Evolutionary conservation across 1,140 invertebrate genomes (phyloP).

Genomic region (Muscidifurax raptorellus): DNA sequence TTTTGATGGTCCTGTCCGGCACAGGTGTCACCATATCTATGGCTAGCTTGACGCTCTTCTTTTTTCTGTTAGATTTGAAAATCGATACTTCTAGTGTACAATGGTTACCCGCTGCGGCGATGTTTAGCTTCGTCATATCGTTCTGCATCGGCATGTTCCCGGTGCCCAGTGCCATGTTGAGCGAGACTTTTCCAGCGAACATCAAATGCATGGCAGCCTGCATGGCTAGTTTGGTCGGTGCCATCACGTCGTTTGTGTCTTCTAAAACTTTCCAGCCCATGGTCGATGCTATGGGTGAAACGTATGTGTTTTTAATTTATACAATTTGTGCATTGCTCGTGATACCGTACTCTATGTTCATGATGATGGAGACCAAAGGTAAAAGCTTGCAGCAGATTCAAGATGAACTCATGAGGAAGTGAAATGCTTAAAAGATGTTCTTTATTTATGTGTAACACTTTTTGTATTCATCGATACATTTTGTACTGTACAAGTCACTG

Average conservation of each 20-base stretch:
- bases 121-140: constrained; percentile 47
- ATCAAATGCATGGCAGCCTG: constrained; percentile 81
- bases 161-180: constrained; percentile 82
- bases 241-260: constrained; percentile 82
- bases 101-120: constrained; percentile 50
- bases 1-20: constrained; percentile 78
- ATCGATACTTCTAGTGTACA: constrained; percentile 66
- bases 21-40: constrained; percentile 75
- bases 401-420: constrained; percentile 30
- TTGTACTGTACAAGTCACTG: too few species aligned
- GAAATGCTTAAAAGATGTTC: too few species aligned
- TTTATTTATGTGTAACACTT: neutral
- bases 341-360: constrained; percentile 78
- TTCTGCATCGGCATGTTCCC: constrained; percentile 79
- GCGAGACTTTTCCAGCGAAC: constrained; percentile 83
- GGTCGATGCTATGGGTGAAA: constrained; percentile 74
- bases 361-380: constrained; percentile 88
- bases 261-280: constrained; percentile 83
- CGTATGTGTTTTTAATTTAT: constrained; percentile 54
- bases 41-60: constrained; percentile 78
- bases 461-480: too few species aligned
- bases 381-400: constrained; percentile 78
- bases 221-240: constrained; percentile 82
- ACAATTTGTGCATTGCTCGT: constrained; percentile 71
- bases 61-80: constrained; percentile 76